Evolutionary conservation across 1,140 invertebrate genomes (phyloP).

Genomic region (Hermatobates lingyangjiaoensis): DNA sequence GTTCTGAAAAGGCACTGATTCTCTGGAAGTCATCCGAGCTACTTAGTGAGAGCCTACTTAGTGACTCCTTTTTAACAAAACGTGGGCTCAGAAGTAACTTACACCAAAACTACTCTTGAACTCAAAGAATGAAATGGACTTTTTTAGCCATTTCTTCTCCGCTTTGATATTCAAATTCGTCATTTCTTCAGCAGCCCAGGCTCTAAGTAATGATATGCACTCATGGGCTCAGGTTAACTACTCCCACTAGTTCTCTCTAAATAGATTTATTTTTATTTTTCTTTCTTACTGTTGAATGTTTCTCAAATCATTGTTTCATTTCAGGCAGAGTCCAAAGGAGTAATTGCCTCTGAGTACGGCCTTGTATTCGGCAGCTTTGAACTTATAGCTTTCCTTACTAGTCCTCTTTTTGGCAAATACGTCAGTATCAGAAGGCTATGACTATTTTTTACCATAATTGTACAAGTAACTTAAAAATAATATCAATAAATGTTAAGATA

Average conservation of each 20-base stretch:
- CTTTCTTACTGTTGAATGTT: constrained; percentile 3
- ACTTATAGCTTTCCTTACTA: constrained; percentile 34
- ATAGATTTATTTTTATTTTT: constrained; percentile 1
- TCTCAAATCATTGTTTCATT: constrained; percentile 12
- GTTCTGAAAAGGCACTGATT: too few species aligned
- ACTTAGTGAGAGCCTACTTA: too few species aligned
- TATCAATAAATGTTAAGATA: not conserved
- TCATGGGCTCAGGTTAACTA: too few species aligned
- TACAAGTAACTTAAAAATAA: not conserved
- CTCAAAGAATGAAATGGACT: too few species aligned
- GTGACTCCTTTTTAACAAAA: too few species aligned
- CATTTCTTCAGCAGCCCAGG: too few species aligned
- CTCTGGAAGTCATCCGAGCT: too few species aligned
- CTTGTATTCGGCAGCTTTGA: constrained; percentile 44
- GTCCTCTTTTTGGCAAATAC: constrained; percentile 37
- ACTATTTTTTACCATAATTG: not conserved
- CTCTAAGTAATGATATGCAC: too few species aligned
- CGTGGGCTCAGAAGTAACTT: too few species aligned
- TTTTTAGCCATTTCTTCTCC: too few species aligned
- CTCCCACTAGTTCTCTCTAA: not conserved
- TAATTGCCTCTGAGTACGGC: constrained; percentile 34
- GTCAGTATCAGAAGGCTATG: constrained; percentile 23
- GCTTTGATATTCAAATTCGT: too few species aligned
- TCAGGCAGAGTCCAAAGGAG: constrained; percentile 31
- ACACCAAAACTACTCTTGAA: too few species aligned